Base-by-base conservation (phyloP, 2,797 vertebrate genomes). In the Sylvia borin region DNA sequence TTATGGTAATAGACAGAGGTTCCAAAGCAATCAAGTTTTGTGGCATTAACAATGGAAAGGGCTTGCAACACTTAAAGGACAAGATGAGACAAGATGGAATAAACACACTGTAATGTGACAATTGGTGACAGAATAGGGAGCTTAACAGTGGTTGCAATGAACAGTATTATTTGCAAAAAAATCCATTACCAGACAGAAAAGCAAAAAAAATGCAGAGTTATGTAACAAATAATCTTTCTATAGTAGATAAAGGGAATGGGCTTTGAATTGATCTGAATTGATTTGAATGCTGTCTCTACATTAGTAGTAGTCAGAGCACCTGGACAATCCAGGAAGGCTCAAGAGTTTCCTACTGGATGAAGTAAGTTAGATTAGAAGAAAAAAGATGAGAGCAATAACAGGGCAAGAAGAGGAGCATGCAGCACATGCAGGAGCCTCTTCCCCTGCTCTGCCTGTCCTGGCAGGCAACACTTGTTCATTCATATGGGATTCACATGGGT, bases 381-480 rank as follows among this genome's bases (percentile, higher is more conserved):
- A 18, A 31, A 36, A 47, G 27, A 57, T 14, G 31, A 16, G 8
- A 91, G n/a, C 25, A 70, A 22, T 17, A 88, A 81, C 12, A 38
- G 38, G 26, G 27, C 24, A 50, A 82, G 43, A 55, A 27, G 34
- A 73, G 34, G 25, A 94, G 16, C 10, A 42, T 16, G 42, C 29
- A 53, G 40, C 5, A 53, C 1, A 27, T 86, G 51, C 13, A 22
- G 79, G 29, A 34, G 43, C 19, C 43, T 70, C 47, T 54, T 26
- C 17, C 38, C 31, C 14, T 67, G 32, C 57, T 50, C 54, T 68
- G 53, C 53, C 51, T 9, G 0, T 31, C 40, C 90, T 66, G 73
- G 60, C 76, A 86, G 55, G 32, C 29, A 73, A 51, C 40, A 50
- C 0, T 0, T 17, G 20, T 22, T 10, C 5, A 1, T 54, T 77